Evolutionary conservation across 2,888 invertebrate genomes (phyloP), one percentile per base, ranked within the genome.

Genomic region (Plebejus argus): DNA sequence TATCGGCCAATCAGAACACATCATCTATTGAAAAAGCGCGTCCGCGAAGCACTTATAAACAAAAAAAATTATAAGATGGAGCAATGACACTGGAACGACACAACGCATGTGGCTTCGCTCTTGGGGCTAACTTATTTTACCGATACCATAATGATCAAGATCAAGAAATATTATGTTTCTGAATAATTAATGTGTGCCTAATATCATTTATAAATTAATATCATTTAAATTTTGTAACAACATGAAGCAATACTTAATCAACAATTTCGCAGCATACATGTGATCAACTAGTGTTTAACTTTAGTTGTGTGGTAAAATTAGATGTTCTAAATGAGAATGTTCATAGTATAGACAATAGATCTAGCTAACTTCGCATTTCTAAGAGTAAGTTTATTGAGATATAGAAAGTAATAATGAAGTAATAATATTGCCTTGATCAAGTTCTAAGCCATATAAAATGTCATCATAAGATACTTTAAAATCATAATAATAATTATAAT

Each of bases 291-390:
- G 35, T 71, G 39, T n/a, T 74, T 74, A 75, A 75, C 70, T 53
- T 75, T 61, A 76, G 76, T 77, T 75, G 79, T 78, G 78, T 76
- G 77, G 66, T 79, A 76, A 70, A 77, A 76, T 79, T 79, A 80
- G 77, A 70, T 61, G 58, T 76, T 76, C 66, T 77, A 79, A 76
- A 76, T 76, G 77, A 76, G 77, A 72, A 72, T 72, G 49, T 18
- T 74, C 49, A 74, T 74, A 53, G 49, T 49, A 49, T 74, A 74
- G 74, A 53, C 18, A 28, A 49, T 74, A 74, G 74, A 28, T 72
- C 45, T 72, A 49, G 53, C 15, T 74, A 28, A 49, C 18, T 74
- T 74, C 18, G 74, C 53, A 74, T 74, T 74, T 74, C 49, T 53
- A 74, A 12, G 72, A 23, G 28, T 53, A 74, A 53, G 28, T 15